Evolutionary conservation across 2,113 vertebrate genomes (phyloP).

Genomic region (Labeo catla): DNA sequence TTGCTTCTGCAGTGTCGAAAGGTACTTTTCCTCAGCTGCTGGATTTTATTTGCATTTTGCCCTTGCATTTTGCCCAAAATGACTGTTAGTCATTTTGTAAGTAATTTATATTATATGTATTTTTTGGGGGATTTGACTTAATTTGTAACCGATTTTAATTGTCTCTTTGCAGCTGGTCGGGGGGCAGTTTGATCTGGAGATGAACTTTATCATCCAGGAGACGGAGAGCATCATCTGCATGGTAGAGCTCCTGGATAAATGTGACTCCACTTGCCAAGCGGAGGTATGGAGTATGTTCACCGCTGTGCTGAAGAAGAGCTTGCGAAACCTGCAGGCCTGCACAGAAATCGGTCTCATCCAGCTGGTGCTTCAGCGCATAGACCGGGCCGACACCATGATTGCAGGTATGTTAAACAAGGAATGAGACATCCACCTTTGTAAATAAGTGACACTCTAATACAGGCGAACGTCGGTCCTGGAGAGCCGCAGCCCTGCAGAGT

Average conservation of each 20-base stretch:
- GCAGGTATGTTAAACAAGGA: conserved; percentile 79
- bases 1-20: neutral
- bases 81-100: neutral
- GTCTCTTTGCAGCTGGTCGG: conserved; percentile 85
- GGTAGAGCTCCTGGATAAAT: conserved; percentile 93
- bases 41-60: neutral
- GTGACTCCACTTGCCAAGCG: conserved; percentile 91
- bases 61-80: too few relatives aligned
- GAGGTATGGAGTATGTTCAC: conserved; percentile 99
- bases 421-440: neutral
- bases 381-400: conserved; percentile 89
- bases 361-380: conserved; percentile 85
- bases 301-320: conserved; percentile 95
- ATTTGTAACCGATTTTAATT: neutral
- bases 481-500: too few relatives aligned
- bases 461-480: too few relatives aligned
- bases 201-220: conserved; percentile 99
- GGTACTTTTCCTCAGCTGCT: neutral
- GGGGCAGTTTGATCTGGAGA: conserved; percentile 95
- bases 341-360: conserved; percentile 91
- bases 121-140: neutral
- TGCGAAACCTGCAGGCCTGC: conserved; percentile 92
- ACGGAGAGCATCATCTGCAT: conserved; percentile 91
- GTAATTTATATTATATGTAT: neutral
- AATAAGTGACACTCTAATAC: neutral